Evolutionary conservation across 2,113 vertebrate genomes (phyloP), one percentile per base, ranked within the genome.

Genomic region (Perccottus glenii): DNA sequence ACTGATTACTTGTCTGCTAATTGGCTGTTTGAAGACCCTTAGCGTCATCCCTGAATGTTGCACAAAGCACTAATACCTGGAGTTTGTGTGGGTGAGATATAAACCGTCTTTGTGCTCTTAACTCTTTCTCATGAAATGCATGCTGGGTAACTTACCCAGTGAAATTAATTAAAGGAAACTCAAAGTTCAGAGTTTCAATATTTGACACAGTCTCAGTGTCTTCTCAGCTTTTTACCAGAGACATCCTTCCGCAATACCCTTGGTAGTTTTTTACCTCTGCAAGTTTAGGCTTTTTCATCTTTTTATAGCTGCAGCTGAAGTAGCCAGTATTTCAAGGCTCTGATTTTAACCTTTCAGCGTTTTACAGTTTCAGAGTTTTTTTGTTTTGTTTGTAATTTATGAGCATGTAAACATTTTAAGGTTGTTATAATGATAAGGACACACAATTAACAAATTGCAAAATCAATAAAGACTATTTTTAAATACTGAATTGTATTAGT

Each of bases 81-180:
- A 66, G 59, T 47, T 67, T 14, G 16, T 75, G 64, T 51, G 70
- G 60, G 47, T 59, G 75, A 66, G 60, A 65, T 68, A 64, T 77
- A 60, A 35, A 82, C 71, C 50, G 60, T 42, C 42, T 73, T 64
- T 67, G 60, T 79, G 77, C 86, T 72, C 67, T 78, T 16, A 67
- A 58, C 61, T 58, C 27, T 64, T 52, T 64, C 60, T 74, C 42
- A 14, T 55, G 15, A 78, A 82, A 67, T 9, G 15, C 53, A 32
- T 43, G 70, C 47, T 9, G 53, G 60, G 58, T 35, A 79, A 53
- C 38, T 45, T 71, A 73, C 59, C 57, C 62, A 59, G 46, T 77
- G 53, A 67, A 75, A 70, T 81, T 63, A 84, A 75, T 86, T 82
- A 79, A 84, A 66, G 48, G 56, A n/a, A 52, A 68, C 55, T 77